Percentiles rank a stretch among this genome's conserved stretches.
These are phyloP conservation scores for Branchellion lobata DNA, from an alignment of 2,888 invertebrate genomes.

Conservation along the genomic window DNA sequence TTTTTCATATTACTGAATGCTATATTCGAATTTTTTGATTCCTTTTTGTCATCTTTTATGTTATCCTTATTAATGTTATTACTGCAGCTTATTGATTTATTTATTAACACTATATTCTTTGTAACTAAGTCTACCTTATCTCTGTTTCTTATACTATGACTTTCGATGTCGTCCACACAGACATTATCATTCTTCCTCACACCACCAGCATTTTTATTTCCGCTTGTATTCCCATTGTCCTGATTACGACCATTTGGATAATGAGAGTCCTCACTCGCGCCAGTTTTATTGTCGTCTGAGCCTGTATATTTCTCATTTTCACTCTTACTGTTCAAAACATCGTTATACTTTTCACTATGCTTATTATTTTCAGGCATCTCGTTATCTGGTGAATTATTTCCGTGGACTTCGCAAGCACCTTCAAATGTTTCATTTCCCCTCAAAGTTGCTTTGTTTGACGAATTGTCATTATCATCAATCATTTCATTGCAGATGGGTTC, in stretches of 20 bases:
- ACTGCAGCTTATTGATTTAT: not conserved
- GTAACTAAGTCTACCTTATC: not conserved
- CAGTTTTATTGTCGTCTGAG: not conserved
- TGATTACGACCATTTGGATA: too few species aligned
- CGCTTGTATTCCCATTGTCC: too few species aligned
- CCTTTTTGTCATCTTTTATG: too few species aligned
- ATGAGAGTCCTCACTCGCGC: not conserved
- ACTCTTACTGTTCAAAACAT: not conserved
- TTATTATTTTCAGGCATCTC: not conserved
- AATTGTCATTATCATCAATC: too few species aligned
- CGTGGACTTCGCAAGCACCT: too few species aligned
- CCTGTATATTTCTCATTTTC: not conserved
- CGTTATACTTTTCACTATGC: not conserved
- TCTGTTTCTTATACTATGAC: not conserved
- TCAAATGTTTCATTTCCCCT: too few species aligned
- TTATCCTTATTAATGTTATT: not conserved
- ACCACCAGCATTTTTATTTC: too few species aligned
- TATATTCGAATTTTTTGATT: too few species aligned
- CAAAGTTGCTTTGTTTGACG: too few species aligned
- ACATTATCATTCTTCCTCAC: too few species aligned
- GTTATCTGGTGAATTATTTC: not conserved
- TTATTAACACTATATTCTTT: not conserved
- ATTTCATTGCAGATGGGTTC: too few species aligned
- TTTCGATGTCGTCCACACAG: not conserved
- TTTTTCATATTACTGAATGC: not conserved